Evolutionary conservation across 1,140 invertebrate species (phyloP).

Genomic region (Hyles euphorbiae): DNA sequence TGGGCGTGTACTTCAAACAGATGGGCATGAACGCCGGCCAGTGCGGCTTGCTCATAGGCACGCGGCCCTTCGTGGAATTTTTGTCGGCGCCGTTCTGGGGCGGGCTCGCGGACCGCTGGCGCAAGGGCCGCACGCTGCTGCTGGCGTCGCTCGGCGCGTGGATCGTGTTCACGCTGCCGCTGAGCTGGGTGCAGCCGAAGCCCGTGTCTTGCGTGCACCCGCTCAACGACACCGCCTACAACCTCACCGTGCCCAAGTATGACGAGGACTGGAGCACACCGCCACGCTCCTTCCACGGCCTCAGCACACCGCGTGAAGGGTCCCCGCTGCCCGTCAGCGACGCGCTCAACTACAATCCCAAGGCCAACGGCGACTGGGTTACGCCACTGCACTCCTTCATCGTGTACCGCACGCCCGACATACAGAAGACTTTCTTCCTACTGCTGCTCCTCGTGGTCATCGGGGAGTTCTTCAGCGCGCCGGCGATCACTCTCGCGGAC

Average conservation of each 20-base stretch:
- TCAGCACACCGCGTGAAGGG: conserved; percentile 72
- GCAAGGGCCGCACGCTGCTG: conserved; percentile 90
- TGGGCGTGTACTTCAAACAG: conserved; percentile 99
- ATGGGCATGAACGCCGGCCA: conserved; percentile 98
- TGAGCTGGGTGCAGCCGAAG: conserved; percentile 96
- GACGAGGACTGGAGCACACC: conserved; percentile 43
- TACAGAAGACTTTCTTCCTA: conserved; percentile 97
- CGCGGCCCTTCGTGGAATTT: conserved; percentile 97
- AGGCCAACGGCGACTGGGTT: conserved; percentile 86
- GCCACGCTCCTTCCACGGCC: conserved; percentile 39
- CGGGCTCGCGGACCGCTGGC: conserved; percentile 92
- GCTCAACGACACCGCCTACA: conserved; percentile 82
- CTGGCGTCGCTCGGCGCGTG: conserved; percentile 94
- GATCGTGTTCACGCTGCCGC: conserved; percentile 96
- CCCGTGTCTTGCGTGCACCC: conserved; percentile 90
- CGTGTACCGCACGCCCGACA: conserved; percentile 90
- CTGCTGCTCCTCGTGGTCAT: conserved; percentile 93
- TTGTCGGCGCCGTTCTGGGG: conserved; percentile 99
- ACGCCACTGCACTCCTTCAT: conserved; percentile 95
- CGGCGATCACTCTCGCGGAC: conserved; percentile 97
- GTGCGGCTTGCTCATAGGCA: conserved; percentile 93
- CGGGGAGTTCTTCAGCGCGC: conserved; percentile 98
- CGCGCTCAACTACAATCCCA: conserved; percentile 89
- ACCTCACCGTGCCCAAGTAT: conserved; percentile 72
- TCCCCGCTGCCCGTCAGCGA: conserved; percentile 84